Evolutionary conservation across 2,113 vertebrate species (phyloP).

Genomic region (Ochotona princeps): DNA sequence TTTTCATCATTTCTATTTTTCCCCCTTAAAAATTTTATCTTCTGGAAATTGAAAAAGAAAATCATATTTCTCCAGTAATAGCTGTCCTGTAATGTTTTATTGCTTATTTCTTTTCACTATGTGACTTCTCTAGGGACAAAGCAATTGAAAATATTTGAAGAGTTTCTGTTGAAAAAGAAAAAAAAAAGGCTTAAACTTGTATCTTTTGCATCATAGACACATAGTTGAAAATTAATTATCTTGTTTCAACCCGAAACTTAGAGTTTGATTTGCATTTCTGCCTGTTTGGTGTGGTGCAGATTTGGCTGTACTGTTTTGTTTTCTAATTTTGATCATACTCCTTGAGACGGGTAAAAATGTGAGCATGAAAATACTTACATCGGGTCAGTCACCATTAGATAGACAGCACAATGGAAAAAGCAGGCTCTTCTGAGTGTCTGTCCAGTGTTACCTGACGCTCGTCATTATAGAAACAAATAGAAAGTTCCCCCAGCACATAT

Average conservation of each 20-base stretch:
- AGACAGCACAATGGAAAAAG: neutral
- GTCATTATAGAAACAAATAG: conserved; percentile 26
- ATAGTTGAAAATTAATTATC: neutral
- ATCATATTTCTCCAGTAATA: conserved; percentile 45
- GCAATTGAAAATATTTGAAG: conserved; percentile 10
- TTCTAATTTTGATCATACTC: neutral
- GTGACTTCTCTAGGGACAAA: conserved; percentile 56
- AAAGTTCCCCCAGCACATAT: neutral
- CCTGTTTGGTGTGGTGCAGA: neutral
- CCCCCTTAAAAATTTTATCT: conserved; percentile 46
- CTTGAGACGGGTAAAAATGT: conserved; percentile 13
- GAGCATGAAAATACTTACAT: neutral
- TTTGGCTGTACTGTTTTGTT: neutral
- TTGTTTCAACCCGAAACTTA: conserved; percentile 22
- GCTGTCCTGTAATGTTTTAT: conserved; percentile 32
- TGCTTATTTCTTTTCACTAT: conserved; percentile 56
- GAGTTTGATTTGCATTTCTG: conserved; percentile 45
- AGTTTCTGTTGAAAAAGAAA: neutral
- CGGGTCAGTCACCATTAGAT: neutral
- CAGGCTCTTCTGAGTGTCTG: neutral
- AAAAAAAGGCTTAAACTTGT: neutral
- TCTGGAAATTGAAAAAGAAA: conserved; percentile 68
- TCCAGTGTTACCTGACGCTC: neutral
- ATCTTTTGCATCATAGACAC: neutral
- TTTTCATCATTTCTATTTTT: conserved; percentile 52